Conservation (phyloP, 2,113 vertebrate genomes). For the Lethenteron reissneri region DNA sequence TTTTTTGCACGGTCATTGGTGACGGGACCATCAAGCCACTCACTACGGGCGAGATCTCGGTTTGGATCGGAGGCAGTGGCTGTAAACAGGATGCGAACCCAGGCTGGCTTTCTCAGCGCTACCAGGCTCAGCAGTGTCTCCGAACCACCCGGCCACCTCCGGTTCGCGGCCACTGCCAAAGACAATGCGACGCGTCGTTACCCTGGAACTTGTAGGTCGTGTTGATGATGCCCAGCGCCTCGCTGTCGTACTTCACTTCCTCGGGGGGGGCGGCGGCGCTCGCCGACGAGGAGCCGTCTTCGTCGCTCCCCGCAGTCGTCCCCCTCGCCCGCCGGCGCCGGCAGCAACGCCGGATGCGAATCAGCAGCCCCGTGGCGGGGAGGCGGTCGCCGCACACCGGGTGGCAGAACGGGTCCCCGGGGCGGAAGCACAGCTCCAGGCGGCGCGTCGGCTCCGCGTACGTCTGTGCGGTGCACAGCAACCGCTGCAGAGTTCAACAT, state of each 20-base stretch:
- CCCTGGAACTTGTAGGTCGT: slow-evolving; percentile 91
- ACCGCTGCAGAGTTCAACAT: too few relatives aligned
- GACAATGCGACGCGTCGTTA: slow-evolving; percentile 12
- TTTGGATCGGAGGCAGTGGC: too few relatives aligned
- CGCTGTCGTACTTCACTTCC: slow-evolving; percentile 29
- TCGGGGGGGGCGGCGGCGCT: slow-evolving; percentile 11
- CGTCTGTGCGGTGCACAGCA: slow-evolving; percentile 23
- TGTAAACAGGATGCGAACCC: too few relatives aligned
- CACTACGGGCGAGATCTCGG: too few relatives aligned
- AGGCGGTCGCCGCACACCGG: slow-evolving; percentile 63
- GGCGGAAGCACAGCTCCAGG: slow-evolving; percentile 66
- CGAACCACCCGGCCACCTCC: too few relatives aligned
- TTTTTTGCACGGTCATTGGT: too few relatives aligned
- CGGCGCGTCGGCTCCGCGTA: slow-evolving; percentile 46
- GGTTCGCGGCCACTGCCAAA: too few relatives aligned
- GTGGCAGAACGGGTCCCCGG: slow-evolving; percentile 75
- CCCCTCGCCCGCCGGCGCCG: slow-evolving; percentile 14
- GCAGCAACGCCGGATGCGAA: slow-evolving; percentile 27
- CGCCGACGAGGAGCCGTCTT: too few relatives aligned
- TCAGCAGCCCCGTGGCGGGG: slow-evolving; percentile 55
- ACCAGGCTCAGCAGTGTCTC: too few relatives aligned
- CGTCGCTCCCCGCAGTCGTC: accelerated
- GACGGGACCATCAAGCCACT: too few relatives aligned
- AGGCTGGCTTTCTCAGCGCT: too few relatives aligned
- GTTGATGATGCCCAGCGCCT: slow-evolving; percentile 45